phyloP scores from a whole-genome alignment of 1,140 invertebrate genomes.

The honey bee (Apis mellifera) region Amel_HAv3.1 CM009932.2:7577501-7578000 shows the following conservation, averaged over 20 bases:
- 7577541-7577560: not conserved
- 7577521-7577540: not conserved
- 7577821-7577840: not conserved
- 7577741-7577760: conserved; percentile 19
- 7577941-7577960: conserved; percentile 65
- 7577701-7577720: not conserved
- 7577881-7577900: conserved; percentile 76
- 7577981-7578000: not conserved
- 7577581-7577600: not conserved
- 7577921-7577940: conserved; percentile 78
- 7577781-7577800: conserved; percentile 15
- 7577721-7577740: conserved; percentile 9
- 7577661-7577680: not conserved
- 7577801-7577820: conserved; percentile 8
- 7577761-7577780: conserved; percentile 37
- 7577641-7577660: not conserved
- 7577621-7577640: not conserved
- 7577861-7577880: conserved; percentile 27
- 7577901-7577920: conserved; percentile 78
- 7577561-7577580: not conserved
- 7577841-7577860: conserved; percentile 8
- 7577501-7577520: not conserved
- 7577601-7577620: not conserved
- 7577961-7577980: conserved; percentile 74
- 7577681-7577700: not conserved